These are phyloP conservation scores for Carposina sasakii DNA, from an alignment of 1,140 invertebrate species.

Conservation along the genomic window DNA sequence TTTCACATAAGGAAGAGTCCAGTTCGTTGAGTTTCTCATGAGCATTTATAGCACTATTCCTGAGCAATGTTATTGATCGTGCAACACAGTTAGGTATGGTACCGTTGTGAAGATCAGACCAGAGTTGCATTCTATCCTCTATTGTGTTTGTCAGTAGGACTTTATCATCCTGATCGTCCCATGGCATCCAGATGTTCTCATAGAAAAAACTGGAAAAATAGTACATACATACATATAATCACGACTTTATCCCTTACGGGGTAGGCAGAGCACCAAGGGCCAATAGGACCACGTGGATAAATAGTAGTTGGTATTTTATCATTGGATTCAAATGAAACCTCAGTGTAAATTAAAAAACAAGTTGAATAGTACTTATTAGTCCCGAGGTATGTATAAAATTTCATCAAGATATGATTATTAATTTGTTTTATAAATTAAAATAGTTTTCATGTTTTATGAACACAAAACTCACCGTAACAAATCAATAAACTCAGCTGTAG, in stretches of 20 bases:
- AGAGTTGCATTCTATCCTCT: slow-evolving; percentile 56
- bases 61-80: slow-evolving; percentile 38
- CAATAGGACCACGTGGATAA: no score
- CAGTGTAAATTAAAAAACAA: slow-evolving; percentile 4
- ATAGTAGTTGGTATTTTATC: no score
- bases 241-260: no score
- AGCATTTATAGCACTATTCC: slow-evolving; percentile 55
- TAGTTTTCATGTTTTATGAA: background rate
- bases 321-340: slow-evolving; percentile 4
- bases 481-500: slow-evolving; percentile 61
- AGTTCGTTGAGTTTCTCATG: slow-evolving; percentile 47
- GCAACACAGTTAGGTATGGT: slow-evolving; percentile 48
- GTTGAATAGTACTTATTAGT: no score
- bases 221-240: slow-evolving; percentile 7
- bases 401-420: no score
- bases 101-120: slow-evolving; percentile 52
- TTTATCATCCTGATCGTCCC: slow-evolving; percentile 63
- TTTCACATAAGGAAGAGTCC: slow-evolving; percentile 52
- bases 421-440: no score
- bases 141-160: slow-evolving; percentile 50
- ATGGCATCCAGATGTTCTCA: slow-evolving; percentile 64
- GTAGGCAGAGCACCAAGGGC: no score
- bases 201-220: slow-evolving; percentile 50
- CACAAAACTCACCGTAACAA: slow-evolving; percentile 41
- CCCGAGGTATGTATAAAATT: no score